Percentiles rank a stretch among this genome's conserved stretches.
These are phyloP conservation scores for Drosophila demipolita DNA, from an alignment of 2,888 invertebrate species.

Conservation along the genomic window DNA sequence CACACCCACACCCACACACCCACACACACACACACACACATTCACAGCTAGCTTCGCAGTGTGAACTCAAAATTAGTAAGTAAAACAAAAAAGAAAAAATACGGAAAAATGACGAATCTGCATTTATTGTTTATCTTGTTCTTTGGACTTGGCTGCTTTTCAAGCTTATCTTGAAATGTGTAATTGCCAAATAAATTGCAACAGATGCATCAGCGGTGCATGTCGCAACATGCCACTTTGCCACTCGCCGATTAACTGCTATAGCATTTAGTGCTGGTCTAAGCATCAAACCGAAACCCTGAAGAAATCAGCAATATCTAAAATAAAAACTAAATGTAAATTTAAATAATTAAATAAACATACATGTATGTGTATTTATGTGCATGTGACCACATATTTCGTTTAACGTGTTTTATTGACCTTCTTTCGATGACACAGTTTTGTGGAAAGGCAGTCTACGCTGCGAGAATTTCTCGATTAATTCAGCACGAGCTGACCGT, in stretches of 20 bases:
- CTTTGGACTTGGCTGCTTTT: neutral
- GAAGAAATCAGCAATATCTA: neutral
- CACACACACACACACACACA: neutral
- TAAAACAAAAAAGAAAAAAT: neutral
- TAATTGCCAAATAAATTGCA: conserved; percentile 46
- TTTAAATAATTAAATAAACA: conserved; percentile 7
- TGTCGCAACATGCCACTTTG: conserved; percentile 34
- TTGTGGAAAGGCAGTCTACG: conserved; percentile 33
- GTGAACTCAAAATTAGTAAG: conserved; percentile 29
- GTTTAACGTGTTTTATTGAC: conserved; percentile 9
- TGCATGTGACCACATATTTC: conserved; percentile 9
- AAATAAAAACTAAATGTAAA: conserved; percentile 4
- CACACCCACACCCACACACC: neutral
- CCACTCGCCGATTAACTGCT: neutral
- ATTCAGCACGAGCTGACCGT: neutral
- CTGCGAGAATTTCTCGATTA: conserved; percentile 40
- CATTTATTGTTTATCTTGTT: conserved; percentile 6
- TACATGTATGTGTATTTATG: conserved; percentile 13
- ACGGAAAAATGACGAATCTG: conserved; percentile 16
- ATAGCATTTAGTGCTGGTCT: conserved; percentile 31
- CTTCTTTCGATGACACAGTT: conserved; percentile 46
- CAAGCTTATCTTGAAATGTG: conserved; percentile 28
- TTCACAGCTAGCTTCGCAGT: conserved; percentile 9
- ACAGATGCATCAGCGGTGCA: conserved; percentile 28
- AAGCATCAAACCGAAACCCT: conserved; percentile 34